Evolutionary conservation across 64 coral and sea anemone genomes (phyloP).

Genomic region (Trachythela sp.): DNA sequence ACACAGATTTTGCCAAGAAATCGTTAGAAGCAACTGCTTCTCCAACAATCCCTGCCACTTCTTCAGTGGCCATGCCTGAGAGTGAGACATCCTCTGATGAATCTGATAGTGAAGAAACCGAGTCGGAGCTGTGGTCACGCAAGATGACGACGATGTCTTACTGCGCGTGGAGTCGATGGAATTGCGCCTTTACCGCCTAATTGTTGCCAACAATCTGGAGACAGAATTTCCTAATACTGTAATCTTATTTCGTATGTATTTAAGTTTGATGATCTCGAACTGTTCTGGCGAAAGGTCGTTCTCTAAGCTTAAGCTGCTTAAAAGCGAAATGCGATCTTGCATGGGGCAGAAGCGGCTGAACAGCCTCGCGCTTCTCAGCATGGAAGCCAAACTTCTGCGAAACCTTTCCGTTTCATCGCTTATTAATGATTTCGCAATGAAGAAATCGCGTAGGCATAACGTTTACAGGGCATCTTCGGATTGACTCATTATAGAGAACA

Average conservation of each 20-base stretch:
- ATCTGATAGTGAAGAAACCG: no score
- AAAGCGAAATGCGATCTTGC: neutral
- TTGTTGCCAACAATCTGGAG: constrained; percentile 29
- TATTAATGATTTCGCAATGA: neutral
- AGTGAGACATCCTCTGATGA: no score
- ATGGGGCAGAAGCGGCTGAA: neutral
- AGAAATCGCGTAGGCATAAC: constrained; percentile 5
- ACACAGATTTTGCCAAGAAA: no score
- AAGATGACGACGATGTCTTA: constrained; percentile 2
- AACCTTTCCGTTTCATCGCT: neutral
- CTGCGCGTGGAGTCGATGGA: neutral
- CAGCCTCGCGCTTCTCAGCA: neutral
- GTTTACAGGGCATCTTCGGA: neutral
- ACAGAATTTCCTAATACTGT: constrained; percentile 9
- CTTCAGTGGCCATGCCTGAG: no score
- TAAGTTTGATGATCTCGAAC: constrained; percentile 26
- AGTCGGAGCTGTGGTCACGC: neutral
- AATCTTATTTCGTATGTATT: constrained; percentile 9
- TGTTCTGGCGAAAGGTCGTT: constrained; percentile 12
- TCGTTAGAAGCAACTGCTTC: no score
- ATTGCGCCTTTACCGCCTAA: constrained; percentile 13
- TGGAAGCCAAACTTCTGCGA: neutral
- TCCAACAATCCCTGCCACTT: no score
- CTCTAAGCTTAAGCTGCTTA: neutral
- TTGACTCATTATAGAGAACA: neutral